These are phyloP conservation scores for Oreonectes daqikongensis DNA, from an alignment of 2,797 vertebrate genomes.

Conservation along the genomic window DNA sequence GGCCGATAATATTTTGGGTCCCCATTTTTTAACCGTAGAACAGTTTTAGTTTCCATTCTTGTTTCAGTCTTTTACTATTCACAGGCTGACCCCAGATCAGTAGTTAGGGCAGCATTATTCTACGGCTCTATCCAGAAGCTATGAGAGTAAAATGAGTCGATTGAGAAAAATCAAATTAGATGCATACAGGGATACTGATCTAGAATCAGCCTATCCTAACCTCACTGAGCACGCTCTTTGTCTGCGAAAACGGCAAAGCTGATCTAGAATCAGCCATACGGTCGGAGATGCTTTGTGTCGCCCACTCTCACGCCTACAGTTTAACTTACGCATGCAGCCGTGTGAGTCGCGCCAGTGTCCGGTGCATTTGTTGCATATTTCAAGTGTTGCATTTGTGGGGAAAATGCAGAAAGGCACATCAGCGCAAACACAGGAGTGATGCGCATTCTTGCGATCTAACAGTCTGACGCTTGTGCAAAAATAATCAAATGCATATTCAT, in stretches of 20 bases:
- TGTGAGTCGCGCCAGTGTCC: not conserved
- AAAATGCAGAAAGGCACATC: constrained; percentile 70
- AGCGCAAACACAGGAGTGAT: constrained; percentile 42
- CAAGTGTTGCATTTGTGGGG: constrained; percentile 56
- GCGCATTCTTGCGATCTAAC: constrained; percentile 30
- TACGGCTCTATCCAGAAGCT: not conserved
- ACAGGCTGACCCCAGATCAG: constrained; percentile 15
- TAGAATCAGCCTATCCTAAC: not conserved
- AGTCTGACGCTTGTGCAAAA: constrained; percentile 46
- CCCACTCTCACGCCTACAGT: constrained; percentile 15
- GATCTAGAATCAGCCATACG: not conserved
- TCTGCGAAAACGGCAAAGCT: not conserved
- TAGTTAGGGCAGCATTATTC: not conserved
- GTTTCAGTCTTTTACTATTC: not conserved
- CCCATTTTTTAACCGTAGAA: not conserved
- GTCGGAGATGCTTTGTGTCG: not conserved
- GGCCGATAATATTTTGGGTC: constrained; percentile 4
- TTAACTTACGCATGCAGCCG: not conserved
- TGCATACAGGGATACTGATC: constrained; percentile 5
- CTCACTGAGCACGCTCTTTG: not conserved
- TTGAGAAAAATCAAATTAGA: constrained; percentile 2
- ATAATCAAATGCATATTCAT: constrained; percentile 23
- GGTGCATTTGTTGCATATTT: constrained; percentile 65
- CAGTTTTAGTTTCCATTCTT: not conserved
- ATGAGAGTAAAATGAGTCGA: not conserved